Evolutionary conservation across 2,113 vertebrate genomes (phyloP).

Genomic region (Brachyhypopomus gauderio): DNA sequence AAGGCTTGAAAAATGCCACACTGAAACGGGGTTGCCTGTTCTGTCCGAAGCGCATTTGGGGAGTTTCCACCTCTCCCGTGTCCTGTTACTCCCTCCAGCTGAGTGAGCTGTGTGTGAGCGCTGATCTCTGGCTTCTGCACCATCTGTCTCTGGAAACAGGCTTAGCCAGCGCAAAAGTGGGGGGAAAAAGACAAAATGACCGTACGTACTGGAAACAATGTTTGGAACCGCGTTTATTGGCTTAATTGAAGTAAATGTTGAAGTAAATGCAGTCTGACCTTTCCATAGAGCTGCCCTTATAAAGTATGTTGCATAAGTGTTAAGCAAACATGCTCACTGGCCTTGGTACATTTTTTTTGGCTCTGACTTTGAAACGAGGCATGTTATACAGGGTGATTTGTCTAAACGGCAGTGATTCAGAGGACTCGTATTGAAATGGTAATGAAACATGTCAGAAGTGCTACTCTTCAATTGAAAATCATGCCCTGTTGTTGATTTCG

Average conservation of each 20-base stretch:
- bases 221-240: too few species aligned
- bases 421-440: background rate
- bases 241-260: too few species aligned
- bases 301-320: too few species aligned
- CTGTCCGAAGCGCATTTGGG: constrained; percentile 17
- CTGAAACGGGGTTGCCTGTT: constrained; percentile 22
- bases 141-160: background rate
- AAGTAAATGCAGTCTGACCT: too few species aligned
- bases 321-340: too few species aligned
- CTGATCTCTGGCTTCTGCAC: background rate
- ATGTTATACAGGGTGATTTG: background rate
- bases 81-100: background rate
- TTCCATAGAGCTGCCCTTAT: too few species aligned
- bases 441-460: background rate
- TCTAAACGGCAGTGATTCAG: background rate
- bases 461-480: background rate
- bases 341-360: too few species aligned
- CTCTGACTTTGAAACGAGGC: background rate
- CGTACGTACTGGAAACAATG: background rate
- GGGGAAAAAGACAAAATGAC: background rate
- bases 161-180: background rate
- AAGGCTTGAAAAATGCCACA: constrained; percentile 27
- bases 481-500: constrained; percentile 2
- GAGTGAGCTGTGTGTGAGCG: background rate
- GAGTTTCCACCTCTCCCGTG: constrained; percentile 26